phyloP scores from a whole-genome alignment of 2,797 vertebrate species.

The Parambassis ranga region DNA sequence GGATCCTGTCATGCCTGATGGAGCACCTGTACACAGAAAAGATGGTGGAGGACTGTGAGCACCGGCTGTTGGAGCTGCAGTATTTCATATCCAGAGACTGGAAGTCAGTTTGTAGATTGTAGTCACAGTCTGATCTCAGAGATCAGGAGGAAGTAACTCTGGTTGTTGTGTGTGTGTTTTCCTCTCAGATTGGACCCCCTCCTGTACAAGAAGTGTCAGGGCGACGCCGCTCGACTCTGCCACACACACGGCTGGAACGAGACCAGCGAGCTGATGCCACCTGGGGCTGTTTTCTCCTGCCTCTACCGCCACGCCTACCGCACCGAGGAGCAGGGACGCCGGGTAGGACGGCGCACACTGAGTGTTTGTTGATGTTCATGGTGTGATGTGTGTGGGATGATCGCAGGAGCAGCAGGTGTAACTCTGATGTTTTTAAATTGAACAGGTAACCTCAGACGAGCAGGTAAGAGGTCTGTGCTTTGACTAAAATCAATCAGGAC shows the following conservation, averaged over 20 bases:
- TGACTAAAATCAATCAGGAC: background rate
- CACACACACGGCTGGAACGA: constrained; percentile 96
- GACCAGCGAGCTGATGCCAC: constrained; percentile 93
- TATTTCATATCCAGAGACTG: constrained; percentile 98
- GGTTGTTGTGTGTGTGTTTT: background rate
- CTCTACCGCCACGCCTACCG: constrained; percentile 96
- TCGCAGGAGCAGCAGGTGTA: constrained; percentile 72
- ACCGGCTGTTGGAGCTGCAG: constrained; percentile 90
- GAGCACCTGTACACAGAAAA: constrained; percentile 97
- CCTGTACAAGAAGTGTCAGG: constrained; percentile 95
- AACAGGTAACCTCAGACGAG: constrained; percentile 33
- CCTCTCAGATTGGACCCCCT: constrained; percentile 87
- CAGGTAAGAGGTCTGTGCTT: constrained; percentile 28
- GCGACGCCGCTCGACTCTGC: constrained; percentile 93
- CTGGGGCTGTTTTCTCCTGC: constrained; percentile 94
- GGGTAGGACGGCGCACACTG: constrained; percentile 77
- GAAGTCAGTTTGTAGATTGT: constrained; percentile 93
- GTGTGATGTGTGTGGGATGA: too few relatives aligned
- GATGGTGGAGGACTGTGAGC: constrained; percentile 97
- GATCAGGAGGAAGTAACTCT: background rate
- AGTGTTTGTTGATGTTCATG: too few relatives aligned
- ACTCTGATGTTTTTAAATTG: constrained; percentile 68
- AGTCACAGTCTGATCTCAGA: background rate
- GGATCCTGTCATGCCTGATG: constrained; percentile 96
- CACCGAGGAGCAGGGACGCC: constrained; percentile 92